These are phyloP conservation scores for Telmatherina bonti DNA, from an alignment of 2,797 vertebrate genomes.

Conservation along the genomic window DNA sequence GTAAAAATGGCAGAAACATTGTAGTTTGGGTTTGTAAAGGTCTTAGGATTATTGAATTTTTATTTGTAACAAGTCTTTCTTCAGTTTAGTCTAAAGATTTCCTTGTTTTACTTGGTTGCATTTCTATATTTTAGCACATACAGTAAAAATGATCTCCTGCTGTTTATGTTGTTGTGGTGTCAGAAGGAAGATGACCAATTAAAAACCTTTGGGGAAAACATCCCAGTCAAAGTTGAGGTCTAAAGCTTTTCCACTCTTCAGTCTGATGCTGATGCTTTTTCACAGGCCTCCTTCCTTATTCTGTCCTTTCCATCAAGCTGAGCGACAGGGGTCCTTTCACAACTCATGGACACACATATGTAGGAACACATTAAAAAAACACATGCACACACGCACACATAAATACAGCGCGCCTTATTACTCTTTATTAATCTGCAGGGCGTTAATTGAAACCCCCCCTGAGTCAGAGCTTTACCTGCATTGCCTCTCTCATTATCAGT, in stretches of 20 bases:
- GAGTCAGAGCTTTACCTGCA: constrained; percentile 81
- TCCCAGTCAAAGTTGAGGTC: constrained; percentile 57
- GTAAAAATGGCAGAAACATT: background rate
- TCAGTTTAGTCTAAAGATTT: background rate
- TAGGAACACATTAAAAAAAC: constrained; percentile 23
- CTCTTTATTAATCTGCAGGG: constrained; percentile 89
- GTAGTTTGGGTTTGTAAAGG: too few relatives aligned
- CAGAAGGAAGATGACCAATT: constrained; percentile 70
- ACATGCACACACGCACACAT: constrained; percentile 47
- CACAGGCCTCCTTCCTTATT: constrained; percentile 50
- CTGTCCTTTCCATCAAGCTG: constrained; percentile 59
- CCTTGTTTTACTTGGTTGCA: constrained; percentile 1
- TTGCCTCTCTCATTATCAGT: constrained; percentile 85
- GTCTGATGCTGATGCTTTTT: constrained; percentile 50
- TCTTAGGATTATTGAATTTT: background rate
- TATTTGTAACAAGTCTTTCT: background rate
- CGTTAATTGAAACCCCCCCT: constrained; percentile 87
- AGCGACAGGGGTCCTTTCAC: constrained; percentile 68
- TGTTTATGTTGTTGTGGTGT: constrained; percentile 48
- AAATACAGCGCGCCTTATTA: constrained; percentile 75
- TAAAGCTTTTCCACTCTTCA: constrained; percentile 44
- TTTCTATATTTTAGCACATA: constrained; percentile 39
- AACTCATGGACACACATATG: constrained; percentile 27
- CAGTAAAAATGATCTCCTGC: constrained; percentile 48
- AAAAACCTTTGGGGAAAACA: constrained; percentile 59